A percentile compares a stretch with the other conserved stretches of the same genome.
Conservation (phyloP, 2,888 invertebrate genomes). For the Lasioglossum figueresi region DNA sequence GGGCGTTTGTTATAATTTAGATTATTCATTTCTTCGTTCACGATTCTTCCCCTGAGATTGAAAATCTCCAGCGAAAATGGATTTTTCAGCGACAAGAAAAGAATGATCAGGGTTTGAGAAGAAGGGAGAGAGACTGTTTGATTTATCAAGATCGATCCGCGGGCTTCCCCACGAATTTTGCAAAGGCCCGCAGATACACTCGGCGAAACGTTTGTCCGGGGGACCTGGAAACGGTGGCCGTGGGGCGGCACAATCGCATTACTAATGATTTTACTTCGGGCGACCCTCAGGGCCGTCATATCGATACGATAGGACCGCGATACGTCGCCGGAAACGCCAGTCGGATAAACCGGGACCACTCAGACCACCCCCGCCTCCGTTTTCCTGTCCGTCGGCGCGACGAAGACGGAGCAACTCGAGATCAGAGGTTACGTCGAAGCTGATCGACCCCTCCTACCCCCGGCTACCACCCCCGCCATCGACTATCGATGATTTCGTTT, state of each 20-base stretch:
- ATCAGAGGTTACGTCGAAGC: constrained; percentile 74
- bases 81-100: background rate
- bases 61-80: background rate
- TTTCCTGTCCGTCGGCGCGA: constrained; percentile 46
- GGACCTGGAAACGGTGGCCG: constrained; percentile 50
- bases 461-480: constrained; percentile 24
- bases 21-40: background rate
- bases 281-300: constrained; percentile 78
- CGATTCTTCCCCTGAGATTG: background rate
- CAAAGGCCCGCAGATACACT: constrained; percentile 52
- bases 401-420: constrained; percentile 44
- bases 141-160: background rate
- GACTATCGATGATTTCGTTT: constrained; percentile 79
- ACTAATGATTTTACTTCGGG: constrained; percentile 80
- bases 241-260: constrained; percentile 76
- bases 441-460: constrained; percentile 70
- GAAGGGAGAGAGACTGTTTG: background rate
- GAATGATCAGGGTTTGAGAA: background rate
- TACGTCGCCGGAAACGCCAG: constrained; percentile 73
- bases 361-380: constrained; percentile 36
- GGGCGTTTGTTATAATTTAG: too few relatives aligned
- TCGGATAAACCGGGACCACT: constrained; percentile 74
- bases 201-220: constrained; percentile 41
- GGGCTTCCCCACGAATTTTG: constrained; percentile 39
- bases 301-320: constrained; percentile 77